Conservation (phyloP, 2,113 vertebrate genomes). For the Grammomys surdaster region DNA sequence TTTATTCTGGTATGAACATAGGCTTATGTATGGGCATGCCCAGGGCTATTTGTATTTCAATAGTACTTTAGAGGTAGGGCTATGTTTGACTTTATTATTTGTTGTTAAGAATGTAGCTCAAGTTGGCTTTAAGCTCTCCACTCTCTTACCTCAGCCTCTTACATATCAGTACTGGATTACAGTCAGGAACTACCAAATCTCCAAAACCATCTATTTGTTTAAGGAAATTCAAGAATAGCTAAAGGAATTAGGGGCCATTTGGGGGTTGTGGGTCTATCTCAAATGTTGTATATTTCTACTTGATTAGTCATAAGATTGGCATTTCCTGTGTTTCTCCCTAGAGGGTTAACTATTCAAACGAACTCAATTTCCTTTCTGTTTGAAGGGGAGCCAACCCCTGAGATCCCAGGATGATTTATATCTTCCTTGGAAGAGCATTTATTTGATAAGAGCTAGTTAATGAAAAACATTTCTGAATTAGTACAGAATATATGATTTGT, state of each 20-base stretch:
- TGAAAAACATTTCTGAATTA: constrained; percentile 67
- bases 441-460: constrained; percentile 56
- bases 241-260: not conserved
- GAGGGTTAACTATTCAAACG: not conserved
- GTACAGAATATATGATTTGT: constrained; percentile 58
- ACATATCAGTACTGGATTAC: not conserved
- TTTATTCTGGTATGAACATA: constrained; percentile 41
- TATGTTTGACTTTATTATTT: not conserved
- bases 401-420: not conserved
- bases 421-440: constrained; percentile 48
- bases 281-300: not conserved
- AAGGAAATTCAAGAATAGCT: constrained; percentile 40
- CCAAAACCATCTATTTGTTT: not conserved
- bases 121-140: not conserved
- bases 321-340: not conserved
- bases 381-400: not conserved
- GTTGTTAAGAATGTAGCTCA: not conserved
- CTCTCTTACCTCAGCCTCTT: not conserved
- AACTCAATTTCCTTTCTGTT: constrained; percentile 57
- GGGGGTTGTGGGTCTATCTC: not conserved
- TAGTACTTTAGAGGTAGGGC: not conserved
- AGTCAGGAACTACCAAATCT: not conserved
- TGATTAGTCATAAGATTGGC: not conserved
- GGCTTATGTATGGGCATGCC: not conserved
- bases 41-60: constrained; percentile 10